Base-by-base conservation (phyloP, 2,888 invertebrate species). In the Xestia rhomboidea region DNA sequence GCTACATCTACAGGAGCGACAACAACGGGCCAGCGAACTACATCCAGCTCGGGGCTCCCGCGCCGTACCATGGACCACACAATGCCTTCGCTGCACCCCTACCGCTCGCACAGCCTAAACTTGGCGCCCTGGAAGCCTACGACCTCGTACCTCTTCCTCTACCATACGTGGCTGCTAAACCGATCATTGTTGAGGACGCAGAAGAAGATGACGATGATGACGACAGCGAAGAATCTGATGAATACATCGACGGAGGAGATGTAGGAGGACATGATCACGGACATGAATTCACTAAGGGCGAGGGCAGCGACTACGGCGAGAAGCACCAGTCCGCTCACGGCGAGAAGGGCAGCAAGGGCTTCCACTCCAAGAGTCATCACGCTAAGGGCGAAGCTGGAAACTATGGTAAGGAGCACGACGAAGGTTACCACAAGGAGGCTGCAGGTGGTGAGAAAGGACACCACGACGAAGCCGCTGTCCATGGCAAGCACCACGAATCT, bases 351-450 rank as follows among this genome's bases (percentile, higher is more conserved):
- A 95, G 95, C 78, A 97, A 97, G 82, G 97, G 97, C 15, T 97
- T 97, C 92, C 95, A 95, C 71, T 96, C 95, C 0, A 93, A 96
- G 81, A 96, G 97, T 21, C 95, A 96, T 49, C 97, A 96, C 86
- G 97, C 97, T 73, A 97, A 97, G 87, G 97, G 97, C 0, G 94
- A 96, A 81, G 94, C 97, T 49, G 97, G 97, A 21, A 93, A 97
- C 82, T 97, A 97, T 87, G 97, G 96, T 13, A 96, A 97, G 77
- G 96, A 96, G 75, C 96, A 97, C 54, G 93, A 97, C 15, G 96
- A 97, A 89, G 97, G 97, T 6, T 95, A 95, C 87, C 96, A 97
- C 89, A 94, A 93, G 54, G 96, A 97, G 89, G 95, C 94, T 38
- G 96, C 96, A 44, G 97, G 97, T 0, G 95, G 96, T 75, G 97